phyloP scores from a whole-genome alignment of 2,113 vertebrate species.

The Gallinago paraguaiae region DNA sequence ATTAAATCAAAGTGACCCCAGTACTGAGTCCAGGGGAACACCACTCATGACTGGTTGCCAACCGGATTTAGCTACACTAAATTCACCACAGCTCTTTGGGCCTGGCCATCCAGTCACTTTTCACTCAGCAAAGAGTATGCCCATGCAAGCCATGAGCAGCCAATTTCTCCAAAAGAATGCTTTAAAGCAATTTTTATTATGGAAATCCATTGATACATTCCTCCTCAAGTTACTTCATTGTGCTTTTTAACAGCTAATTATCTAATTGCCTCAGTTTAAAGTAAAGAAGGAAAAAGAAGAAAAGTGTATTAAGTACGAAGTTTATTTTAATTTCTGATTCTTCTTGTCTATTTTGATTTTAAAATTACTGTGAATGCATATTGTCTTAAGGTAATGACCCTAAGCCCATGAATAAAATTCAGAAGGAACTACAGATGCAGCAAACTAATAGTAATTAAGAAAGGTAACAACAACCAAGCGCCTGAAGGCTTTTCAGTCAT shows the following conservation, averaged over 20 bases:
- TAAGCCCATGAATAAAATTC: background rate
- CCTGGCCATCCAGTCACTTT: background rate
- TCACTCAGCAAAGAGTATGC: background rate
- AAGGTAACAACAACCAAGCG: background rate
- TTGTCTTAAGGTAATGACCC: background rate
- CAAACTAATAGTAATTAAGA: background rate
- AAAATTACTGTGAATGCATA: background rate
- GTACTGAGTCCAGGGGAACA: background rate
- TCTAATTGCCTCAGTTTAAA: background rate
- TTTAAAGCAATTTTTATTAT: background rate
- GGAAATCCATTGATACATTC: background rate
- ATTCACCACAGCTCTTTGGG: background rate
- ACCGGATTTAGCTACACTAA: background rate
- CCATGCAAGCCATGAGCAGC: background rate
- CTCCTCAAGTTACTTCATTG: background rate
- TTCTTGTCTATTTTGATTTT: background rate
- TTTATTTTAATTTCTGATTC: background rate
- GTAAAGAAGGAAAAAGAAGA: background rate
- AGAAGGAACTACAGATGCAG: background rate
- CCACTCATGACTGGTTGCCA: rapidly evolving
- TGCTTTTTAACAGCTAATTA: background rate
- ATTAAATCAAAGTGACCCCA: background rate
- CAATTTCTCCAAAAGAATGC: background rate
- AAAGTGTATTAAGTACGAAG: background rate
- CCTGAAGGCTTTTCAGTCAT: background rate